These are phyloP conservation scores for Drosophila antonietae DNA, from an alignment of 2,888 invertebrate genomes.

Conservation along the genomic window DNA sequence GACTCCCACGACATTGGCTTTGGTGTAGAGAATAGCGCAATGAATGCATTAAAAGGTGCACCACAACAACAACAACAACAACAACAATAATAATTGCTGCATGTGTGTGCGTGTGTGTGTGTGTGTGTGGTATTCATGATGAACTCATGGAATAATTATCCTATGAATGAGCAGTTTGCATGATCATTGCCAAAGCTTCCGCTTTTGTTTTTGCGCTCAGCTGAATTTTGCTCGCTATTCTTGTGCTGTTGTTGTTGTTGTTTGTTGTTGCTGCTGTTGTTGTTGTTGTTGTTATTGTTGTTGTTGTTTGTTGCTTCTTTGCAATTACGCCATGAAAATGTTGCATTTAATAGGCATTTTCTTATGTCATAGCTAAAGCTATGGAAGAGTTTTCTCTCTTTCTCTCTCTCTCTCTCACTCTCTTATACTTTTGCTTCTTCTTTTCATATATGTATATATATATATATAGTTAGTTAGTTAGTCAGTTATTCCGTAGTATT, in stretches of 20 bases:
- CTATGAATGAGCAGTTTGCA: slow-evolving; percentile 82
- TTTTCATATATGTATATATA: background rate
- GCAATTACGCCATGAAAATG: slow-evolving; percentile 80
- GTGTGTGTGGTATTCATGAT: slow-evolving; percentile 48
- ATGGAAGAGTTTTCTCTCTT: slow-evolving; percentile 15
- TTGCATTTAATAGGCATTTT: slow-evolving; percentile 77
- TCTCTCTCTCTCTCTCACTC: background rate
- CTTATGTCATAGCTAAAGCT: slow-evolving; percentile 70
- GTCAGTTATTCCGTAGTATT: slow-evolving; percentile 56
- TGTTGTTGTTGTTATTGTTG: slow-evolving; percentile 29
- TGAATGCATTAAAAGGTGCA: slow-evolving; percentile 63
- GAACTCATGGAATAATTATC: slow-evolving; percentile 82
- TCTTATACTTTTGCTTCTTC: background rate
- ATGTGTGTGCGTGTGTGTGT: slow-evolving; percentile 14
- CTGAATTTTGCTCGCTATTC: slow-evolving; percentile 50
- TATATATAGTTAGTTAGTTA: slow-evolving; percentile 1
- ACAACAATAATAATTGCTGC: slow-evolving; percentile 12
- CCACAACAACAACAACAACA: slow-evolving; percentile 39
- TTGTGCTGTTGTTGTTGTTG: too few species aligned
- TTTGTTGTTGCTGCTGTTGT: background rate
- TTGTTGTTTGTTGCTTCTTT: slow-evolving; percentile 48
- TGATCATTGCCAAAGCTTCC: slow-evolving; percentile 81
- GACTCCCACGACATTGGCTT: slow-evolving; percentile 76
- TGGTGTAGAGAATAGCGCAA: slow-evolving; percentile 58
- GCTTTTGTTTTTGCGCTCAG: slow-evolving; percentile 76